phyloP scores from a whole-genome alignment of 2,797 vertebrate genomes.

The Amazonetta brasiliensis region DNA sequence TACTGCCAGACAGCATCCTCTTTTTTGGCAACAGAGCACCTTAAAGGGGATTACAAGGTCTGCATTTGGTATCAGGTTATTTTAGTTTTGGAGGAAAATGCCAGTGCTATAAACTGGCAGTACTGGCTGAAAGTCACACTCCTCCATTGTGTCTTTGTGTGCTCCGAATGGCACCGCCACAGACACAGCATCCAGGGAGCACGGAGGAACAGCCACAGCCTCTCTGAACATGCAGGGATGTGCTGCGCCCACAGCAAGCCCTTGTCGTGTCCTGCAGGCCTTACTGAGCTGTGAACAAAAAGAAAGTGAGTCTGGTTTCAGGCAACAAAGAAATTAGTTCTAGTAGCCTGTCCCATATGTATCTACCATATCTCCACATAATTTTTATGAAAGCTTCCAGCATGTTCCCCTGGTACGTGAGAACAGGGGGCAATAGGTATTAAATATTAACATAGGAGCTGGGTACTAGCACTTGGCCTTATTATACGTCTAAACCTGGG shows the following conservation, averaged over 20 bases:
- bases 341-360: not conserved
- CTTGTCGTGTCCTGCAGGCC: not conserved
- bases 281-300: not conserved
- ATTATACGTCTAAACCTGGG: not conserved
- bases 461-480: constrained; percentile 6
- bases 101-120: not conserved
- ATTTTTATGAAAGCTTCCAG: constrained; percentile 6
- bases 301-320: not conserved
- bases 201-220: not conserved
- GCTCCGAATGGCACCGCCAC: not conserved
- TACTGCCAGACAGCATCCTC: not conserved
- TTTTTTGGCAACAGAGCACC: not conserved
- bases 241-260: not conserved
- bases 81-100: not conserved
- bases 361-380: not conserved
- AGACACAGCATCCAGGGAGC: not conserved
- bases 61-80: not conserved
- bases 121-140: not conserved
- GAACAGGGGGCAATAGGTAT: not conserved
- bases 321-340: not conserved
- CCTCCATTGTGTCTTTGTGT: not conserved
- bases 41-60: not conserved
- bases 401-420: not conserved
- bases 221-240: not conserved
- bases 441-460: constrained; percentile 30